A percentile compares a stretch with the other conserved stretches of the same genome.
Conservation (phyloP, 2,113 vertebrate genomes). For the Columbina picui region DNA sequence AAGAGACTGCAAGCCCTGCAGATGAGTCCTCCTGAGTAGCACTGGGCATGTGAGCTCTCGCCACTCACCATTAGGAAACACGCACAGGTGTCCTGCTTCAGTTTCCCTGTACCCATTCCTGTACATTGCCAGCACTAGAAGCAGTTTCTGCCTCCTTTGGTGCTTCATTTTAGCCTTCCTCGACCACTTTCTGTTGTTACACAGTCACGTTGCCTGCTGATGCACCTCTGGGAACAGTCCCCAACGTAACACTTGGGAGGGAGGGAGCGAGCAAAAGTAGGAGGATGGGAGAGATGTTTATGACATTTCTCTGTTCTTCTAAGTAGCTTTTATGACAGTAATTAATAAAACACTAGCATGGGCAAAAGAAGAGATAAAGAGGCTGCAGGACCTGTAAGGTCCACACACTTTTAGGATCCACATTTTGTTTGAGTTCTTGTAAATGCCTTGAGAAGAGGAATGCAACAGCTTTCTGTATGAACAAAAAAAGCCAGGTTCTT, state of each 20-base stretch:
- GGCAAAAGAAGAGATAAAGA: neutral
- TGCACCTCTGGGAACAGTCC: neutral
- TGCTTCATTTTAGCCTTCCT: neutral
- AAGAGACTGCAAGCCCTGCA: neutral
- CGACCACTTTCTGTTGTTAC: neutral
- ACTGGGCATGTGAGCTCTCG: accelerated
- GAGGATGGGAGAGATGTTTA: neutral
- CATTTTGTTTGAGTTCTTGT: neutral
- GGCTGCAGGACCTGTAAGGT: neutral
- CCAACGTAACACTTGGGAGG: neutral
- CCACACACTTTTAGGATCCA: neutral
- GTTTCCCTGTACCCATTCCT: neutral
- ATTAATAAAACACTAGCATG: neutral
- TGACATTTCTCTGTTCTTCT: neutral
- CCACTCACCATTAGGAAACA: accelerated
- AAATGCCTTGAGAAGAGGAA: neutral
- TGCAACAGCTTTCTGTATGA: neutral
- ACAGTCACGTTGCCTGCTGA: accelerated
- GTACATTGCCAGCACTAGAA: neutral
- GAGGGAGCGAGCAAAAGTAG: neutral
- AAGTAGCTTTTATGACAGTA: neutral
- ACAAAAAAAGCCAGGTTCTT: neutral
- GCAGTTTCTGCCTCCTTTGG: neutral
- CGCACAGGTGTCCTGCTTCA: neutral
- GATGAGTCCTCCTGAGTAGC: neutral